These are phyloP conservation scores for Toxotes chatareus DNA, from an alignment of 2,113 vertebrate species.

Conservation along the genomic window DNA sequence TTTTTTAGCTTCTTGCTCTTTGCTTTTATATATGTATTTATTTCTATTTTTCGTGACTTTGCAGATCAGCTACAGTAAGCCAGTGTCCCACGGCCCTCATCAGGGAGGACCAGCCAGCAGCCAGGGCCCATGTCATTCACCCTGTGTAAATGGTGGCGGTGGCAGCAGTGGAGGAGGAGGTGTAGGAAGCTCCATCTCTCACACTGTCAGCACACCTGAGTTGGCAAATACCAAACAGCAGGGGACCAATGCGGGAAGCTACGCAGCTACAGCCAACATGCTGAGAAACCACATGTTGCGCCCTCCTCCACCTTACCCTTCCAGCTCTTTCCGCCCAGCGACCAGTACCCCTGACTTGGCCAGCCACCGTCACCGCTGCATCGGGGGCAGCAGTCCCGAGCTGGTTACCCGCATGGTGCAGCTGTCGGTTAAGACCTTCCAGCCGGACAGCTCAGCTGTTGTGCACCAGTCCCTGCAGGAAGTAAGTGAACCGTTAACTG, in stretches of 20 bases:
- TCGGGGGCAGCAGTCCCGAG: slow-evolving; percentile 94
- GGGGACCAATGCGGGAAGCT: slow-evolving; percentile 79
- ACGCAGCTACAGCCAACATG: slow-evolving; percentile 87
- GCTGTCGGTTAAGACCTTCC: slow-evolving; percentile 96
- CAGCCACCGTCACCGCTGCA: slow-evolving; percentile 92
- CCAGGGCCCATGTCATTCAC: slow-evolving; percentile 79
- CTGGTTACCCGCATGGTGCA: slow-evolving; percentile 95
- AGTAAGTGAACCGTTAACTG: slow-evolving; percentile 91
- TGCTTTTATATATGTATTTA: background rate
- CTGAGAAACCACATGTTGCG: slow-evolving; percentile 90
- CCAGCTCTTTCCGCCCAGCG: slow-evolving; percentile 89
- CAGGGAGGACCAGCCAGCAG: slow-evolving; percentile 74
- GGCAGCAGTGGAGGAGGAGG: slow-evolving; percentile 63
- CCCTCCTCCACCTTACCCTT: slow-evolving; percentile 92
- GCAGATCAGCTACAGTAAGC: slow-evolving; percentile 88
- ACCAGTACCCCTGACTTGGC: slow-evolving; percentile 96
- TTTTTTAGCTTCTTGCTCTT: background rate
- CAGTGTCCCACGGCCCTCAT: slow-evolving; percentile 80
- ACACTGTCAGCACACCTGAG: slow-evolving; percentile 96
- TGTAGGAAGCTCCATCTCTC: slow-evolving; percentile 90
- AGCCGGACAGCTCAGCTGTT: slow-evolving; percentile 94
- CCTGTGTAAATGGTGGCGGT: slow-evolving; percentile 72
- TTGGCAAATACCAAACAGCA: slow-evolving; percentile 92
- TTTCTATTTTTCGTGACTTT: slow-evolving; percentile 26
- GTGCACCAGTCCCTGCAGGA: slow-evolving; percentile 95